These are phyloP conservation scores for Mirounga angustirostris DNA, from an alignment of 2,113 vertebrate species.

Conservation along the genomic window DNA sequence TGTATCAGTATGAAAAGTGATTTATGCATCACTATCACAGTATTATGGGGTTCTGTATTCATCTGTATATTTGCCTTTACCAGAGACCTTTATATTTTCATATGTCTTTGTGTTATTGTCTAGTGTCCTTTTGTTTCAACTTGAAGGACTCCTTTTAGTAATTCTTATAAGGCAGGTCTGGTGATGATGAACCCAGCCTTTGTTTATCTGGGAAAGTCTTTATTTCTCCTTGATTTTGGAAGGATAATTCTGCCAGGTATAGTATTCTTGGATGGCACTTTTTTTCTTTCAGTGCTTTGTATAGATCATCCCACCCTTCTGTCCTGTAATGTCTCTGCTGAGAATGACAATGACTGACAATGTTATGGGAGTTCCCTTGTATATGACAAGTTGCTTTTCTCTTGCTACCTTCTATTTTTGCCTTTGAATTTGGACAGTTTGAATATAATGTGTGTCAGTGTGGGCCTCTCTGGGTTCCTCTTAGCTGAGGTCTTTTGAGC, in stretches of 20 bases:
- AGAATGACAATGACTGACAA: not conserved
- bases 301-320: not conserved
- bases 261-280: not conserved
- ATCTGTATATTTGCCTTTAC: not conserved
- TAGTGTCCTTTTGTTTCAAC: not conserved
- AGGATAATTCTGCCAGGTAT: not conserved
- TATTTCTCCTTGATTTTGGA: not conserved
- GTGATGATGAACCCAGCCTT: not conserved
- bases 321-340: not conserved
- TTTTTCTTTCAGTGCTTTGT: not conserved
- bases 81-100: not conserved
- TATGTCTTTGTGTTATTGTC: not conserved
- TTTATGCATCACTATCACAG: not conserved
- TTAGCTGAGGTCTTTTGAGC: not conserved
- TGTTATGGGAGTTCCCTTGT: not conserved
- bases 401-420: not conserved
- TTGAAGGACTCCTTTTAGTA: not conserved
- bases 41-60: not conserved
- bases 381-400: not conserved
- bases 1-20: not conserved
- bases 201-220: not conserved
- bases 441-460: not conserved
- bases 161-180: not conserved
- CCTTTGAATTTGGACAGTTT: not conserved
- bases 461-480: not conserved